Base-by-base conservation (phyloP, 2,888 invertebrate species). In the Falcaria lacertinaria region DNA sequence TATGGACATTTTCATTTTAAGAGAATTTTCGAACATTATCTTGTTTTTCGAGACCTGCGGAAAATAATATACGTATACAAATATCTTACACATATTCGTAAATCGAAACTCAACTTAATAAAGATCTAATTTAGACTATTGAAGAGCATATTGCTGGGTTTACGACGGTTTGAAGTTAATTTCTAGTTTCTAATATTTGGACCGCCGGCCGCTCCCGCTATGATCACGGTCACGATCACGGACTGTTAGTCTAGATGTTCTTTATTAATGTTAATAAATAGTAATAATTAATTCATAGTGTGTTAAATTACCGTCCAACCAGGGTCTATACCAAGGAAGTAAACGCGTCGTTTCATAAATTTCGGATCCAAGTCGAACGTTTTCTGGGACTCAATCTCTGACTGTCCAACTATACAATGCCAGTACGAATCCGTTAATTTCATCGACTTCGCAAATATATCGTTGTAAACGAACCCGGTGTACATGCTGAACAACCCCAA, bases 401-500 rank as follows among this genome's bases (percentile, higher is more conserved):
- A 7, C 6, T 11, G 28, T 11, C 11, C 11, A 28, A 11, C 8
- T 11, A 11, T 28, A 11, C 11, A 7, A n/a, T 74, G 71, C 98
- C 98, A 99, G 54, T 94, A 92, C 0, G 97, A 94, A 0, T 25
- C 8, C 5, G 94, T 94, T 67, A 98, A 94, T 28, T 95, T 87
- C 25, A 98, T 56, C 0, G 96, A 94, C 74, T 96, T 97, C 2
- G 98, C 96, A 82, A 99, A 99, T 4, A 95, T 85, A 67, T 99
- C 99, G 71, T 99, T 99, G 88, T 99, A 99, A 47, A 98, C 93
- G 7, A 98, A 76, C 1, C 99, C 99, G n/a, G 98, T 97, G 79
- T 96, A 98, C 71, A 98, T 93, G 1, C 98, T 97, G 78, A 98
- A 99, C 0, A 94, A 50, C 1, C 98, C 98, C 97, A 99, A 98